Percentiles rank a stretch among this genome's conserved stretches.
These are phyloP conservation scores for Coenobita brevimanus DNA, from an alignment of 1,140 invertebrate species.

Conservation along the genomic window DNA sequence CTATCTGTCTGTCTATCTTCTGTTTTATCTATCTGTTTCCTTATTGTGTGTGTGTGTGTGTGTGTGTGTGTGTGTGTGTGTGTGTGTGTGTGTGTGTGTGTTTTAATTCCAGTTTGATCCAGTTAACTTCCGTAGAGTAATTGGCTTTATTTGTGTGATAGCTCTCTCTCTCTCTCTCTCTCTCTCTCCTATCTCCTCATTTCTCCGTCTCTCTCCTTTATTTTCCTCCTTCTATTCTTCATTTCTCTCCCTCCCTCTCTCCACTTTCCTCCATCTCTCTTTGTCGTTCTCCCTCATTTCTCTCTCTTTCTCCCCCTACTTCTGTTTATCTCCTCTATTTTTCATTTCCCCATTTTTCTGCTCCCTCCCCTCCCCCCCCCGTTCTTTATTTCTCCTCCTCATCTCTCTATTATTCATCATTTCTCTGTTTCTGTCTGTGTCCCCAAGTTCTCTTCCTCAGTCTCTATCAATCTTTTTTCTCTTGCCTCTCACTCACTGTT, in stretches of 20 bases:
- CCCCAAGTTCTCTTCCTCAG: neutral
- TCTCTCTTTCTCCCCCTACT: neutral
- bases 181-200: too few species aligned
- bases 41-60: neutral
- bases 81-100: neutral
- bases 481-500: neutral
- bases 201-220: too few species aligned
- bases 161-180: too few species aligned
- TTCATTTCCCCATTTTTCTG: neutral
- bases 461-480: neutral
- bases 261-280: neutral
- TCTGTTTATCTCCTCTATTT: neutral
- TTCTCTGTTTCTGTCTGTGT: neutral
- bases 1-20: neutral
- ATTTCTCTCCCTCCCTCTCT: neutral
- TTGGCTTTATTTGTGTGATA: too few species aligned
- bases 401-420: neutral
- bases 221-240: too few species aligned
- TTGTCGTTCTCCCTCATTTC: neutral
- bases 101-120: too few species aligned
- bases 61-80: conserved; percentile 3
- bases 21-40: too few species aligned
- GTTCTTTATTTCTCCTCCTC: neutral
- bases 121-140: too few species aligned
- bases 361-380: neutral